Evolutionary conservation across 2,888 invertebrate species (phyloP), one percentile per base, ranked within the genome.

Genomic region (Epinotia demarniana): DNA sequence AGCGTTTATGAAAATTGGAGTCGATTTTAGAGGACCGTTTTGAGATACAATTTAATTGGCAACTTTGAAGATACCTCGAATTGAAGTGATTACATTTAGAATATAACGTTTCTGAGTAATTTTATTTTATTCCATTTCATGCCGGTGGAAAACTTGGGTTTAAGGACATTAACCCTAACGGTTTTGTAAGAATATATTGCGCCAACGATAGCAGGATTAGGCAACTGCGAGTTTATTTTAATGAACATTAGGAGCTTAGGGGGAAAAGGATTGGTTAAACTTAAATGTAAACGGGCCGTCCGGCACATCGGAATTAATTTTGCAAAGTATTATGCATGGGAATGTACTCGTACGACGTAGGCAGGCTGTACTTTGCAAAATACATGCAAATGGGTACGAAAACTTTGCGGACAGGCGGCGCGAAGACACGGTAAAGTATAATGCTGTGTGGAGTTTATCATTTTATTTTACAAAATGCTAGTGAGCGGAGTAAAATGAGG

Each of bases 51-150:
- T 75, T 75, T 66, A 71, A 72, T 71, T 67, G 61, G 27, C 67
- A 71, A 72, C 71, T 75, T 72, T 72, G 18, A 43, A 67, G 75
- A 75, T 72, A 67, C 67, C 67, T 67, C 60, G n/a, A 67, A 72
- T 46, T 62, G 66, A 43, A 61, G 72, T 75, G 61, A 72, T 72
- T 75, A 72, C 46, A 33, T 67, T 57, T 43, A 33, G 27, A 61
- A 75, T 61, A 66, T 61, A 55, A 66, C 71, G 55, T 67, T 72
- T 62, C 27, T 13, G 66, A 57, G 57, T 72, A 61, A 75, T 75
- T 75, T 55, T 71, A 75, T 75, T 75, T 75, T 60, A 64, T 23
- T 18, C 9, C 63, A 49, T 70, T 70, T 16, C 13, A 62, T 57
- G 53, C 61, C 9, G 9, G 18, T 46, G 49, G 13, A 33, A 61